A percentile compares a stretch with the other conserved stretches of the same genome.
Evolutionary conservation across 2,113 vertebrate genomes (phyloP).

Genomic region (Pseudolaguvia tuberculata): DNA sequence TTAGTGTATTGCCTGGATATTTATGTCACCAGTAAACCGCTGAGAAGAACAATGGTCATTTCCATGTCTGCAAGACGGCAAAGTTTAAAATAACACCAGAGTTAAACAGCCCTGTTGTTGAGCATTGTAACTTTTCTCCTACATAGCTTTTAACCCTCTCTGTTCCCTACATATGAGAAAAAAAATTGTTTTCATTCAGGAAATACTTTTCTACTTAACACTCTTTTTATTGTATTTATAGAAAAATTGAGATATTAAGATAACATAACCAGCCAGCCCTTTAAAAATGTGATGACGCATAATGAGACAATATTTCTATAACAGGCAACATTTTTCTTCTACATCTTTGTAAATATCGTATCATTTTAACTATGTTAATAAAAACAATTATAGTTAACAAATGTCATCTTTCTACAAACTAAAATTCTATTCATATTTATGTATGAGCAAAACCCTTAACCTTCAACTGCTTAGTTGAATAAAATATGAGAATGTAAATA

Average conservation of each 20-base stretch:
- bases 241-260: not conserved
- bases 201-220: not conserved
- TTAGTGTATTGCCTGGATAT: constrained; percentile 15
- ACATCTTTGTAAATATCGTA: too few relatives aligned
- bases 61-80: constrained; percentile 33
- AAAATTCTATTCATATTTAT: too few relatives aligned
- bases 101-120: constrained; percentile 7
- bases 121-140: constrained; percentile 13
- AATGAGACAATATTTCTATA: not conserved
- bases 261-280: not conserved
- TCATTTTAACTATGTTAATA: too few relatives aligned
- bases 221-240: not conserved
- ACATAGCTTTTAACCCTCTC: not conserved
- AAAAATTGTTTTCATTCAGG: not conserved
- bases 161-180: not conserved
- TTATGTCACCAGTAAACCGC: constrained; percentile 31
- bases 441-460: too few relatives aligned
- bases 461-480: too few relatives aligned
- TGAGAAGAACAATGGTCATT: constrained; percentile 41
- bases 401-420: not conserved
- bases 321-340: not conserved
- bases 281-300: not conserved
- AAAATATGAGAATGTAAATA: too few relatives aligned
- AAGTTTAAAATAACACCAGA: constrained; percentile 28
- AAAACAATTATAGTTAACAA: not conserved